phyloP scores from a whole-genome alignment of 2,888 invertebrate species.

The Ceraclea dissimilis region DNA sequence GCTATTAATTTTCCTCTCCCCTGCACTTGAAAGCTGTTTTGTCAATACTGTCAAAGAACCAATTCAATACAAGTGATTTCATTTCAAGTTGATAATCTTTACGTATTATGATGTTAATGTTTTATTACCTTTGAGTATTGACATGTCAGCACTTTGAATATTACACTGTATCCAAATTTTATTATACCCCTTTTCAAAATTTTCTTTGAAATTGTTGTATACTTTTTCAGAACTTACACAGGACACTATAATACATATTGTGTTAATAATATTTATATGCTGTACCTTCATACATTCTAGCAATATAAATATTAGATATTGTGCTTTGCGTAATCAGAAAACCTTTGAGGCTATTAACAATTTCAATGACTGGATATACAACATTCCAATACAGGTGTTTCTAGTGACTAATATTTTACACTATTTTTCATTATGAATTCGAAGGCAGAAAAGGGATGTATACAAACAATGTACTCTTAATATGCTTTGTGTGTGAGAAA shows the following conservation, averaged over 20 bases:
- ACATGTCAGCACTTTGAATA: not conserved
- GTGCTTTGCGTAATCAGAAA: not conserved
- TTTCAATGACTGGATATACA: too few species aligned
- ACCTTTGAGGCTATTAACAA: not conserved
- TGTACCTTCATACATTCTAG: not conserved
- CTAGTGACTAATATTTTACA: too few species aligned
- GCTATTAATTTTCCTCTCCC: not conserved
- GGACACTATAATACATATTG: not conserved
- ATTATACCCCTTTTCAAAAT: not conserved
- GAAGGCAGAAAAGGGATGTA: not conserved
- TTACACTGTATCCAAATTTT: constrained; percentile 1
- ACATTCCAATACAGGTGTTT: too few species aligned
- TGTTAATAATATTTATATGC: not conserved
- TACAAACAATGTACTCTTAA: not conserved
- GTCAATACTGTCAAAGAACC: not conserved
- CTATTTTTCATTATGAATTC: too few species aligned
- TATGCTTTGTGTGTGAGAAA: not conserved
- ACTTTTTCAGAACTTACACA: not conserved
- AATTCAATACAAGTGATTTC: not conserved
- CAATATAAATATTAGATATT: not conserved
- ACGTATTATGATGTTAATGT: not conserved
- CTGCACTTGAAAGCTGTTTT: constrained; percentile 1
- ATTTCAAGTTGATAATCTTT: not conserved
- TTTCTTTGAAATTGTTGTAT: not conserved
- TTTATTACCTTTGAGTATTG: not conserved